Percentiles rank a stretch among this genome's conserved stretches.
phyloP scores from a whole-genome alignment of 2,113 vertebrate genomes.

The Crotalus viridis region DNA sequence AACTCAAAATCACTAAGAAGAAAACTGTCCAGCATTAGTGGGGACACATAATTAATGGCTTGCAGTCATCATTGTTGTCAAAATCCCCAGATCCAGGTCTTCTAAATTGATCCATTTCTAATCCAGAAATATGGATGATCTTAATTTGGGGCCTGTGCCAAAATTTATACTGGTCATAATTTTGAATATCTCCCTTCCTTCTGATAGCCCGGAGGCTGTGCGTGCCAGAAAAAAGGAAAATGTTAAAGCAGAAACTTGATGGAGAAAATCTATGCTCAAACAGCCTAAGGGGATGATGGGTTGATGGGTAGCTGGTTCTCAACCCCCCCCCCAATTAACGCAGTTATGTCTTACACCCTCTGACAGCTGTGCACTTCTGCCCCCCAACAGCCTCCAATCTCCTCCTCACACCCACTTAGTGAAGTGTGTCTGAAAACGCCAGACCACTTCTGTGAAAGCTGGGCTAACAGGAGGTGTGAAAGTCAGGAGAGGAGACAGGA shows the following conservation, averaged over 20 bases:
- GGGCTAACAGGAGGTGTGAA: constrained; percentile 11
- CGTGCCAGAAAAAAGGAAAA: no score
- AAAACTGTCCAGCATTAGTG: neutral
- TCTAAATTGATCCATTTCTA: neutral
- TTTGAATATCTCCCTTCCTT: neutral
- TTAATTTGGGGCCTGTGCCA: neutral
- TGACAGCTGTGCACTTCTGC: constrained; percentile 2
- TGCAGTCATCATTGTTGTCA: neutral
- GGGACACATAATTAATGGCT: neutral
- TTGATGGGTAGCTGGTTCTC: neutral
- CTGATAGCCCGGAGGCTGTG: neutral
- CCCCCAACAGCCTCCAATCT: neutral
- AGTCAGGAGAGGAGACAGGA: neutral
- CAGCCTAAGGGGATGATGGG: neutral
- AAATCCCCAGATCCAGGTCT: neutral
- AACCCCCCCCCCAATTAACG: neutral
- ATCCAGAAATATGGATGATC: neutral
- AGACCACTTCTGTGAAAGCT: neutral
- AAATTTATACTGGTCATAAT: neutral
- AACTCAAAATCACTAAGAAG: neutral
- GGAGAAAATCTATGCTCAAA: neutral
- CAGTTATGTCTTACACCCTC: neutral
- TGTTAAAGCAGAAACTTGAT: neutral
- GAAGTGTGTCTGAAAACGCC: constrained; percentile 7
- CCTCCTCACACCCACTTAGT: constrained; percentile 30